Conservation (phyloP, 2,113 vertebrate genomes). For the Cyprichromis sp. region DNA sequence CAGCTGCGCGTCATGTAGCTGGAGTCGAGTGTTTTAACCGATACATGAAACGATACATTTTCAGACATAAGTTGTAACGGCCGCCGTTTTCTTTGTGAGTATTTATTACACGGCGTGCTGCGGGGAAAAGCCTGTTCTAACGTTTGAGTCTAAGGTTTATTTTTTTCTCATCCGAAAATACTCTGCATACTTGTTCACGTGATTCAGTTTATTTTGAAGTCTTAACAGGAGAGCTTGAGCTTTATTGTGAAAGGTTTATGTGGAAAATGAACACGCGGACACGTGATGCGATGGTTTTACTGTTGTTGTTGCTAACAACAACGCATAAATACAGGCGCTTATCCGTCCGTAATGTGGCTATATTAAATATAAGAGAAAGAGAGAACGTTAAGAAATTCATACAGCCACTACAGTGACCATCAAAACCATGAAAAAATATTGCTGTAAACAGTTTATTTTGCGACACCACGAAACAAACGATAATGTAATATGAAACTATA, state of each 20-base stretch:
- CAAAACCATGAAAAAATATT: rapidly evolving
- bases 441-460: rapidly evolving
- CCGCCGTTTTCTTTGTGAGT: no score
- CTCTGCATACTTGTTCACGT: rapidly evolving
- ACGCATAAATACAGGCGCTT: rapidly evolving
- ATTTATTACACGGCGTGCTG: background rate
- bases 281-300: rapidly evolving
- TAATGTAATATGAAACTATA: rapidly evolving
- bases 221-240: rapidly evolving
- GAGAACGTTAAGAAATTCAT: rapidly evolving
- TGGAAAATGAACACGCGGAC: rapidly evolving
- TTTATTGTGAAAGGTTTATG: background rate
- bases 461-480: rapidly evolving
- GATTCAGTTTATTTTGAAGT: background rate
- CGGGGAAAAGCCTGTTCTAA: background rate
- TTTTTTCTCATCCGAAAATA: background rate
- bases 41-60: no score
- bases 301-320: rapidly evolving
- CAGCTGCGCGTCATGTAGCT: no score
- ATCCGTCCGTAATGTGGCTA: rapidly evolving
- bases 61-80: no score
- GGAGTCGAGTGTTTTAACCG: no score
- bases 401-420: rapidly evolving
- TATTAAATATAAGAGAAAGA: background rate
- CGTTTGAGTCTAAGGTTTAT: rapidly evolving